phyloP scores from a whole-genome alignment of 2,888 invertebrate genomes.

The Clepsis dumicolana region DNA sequence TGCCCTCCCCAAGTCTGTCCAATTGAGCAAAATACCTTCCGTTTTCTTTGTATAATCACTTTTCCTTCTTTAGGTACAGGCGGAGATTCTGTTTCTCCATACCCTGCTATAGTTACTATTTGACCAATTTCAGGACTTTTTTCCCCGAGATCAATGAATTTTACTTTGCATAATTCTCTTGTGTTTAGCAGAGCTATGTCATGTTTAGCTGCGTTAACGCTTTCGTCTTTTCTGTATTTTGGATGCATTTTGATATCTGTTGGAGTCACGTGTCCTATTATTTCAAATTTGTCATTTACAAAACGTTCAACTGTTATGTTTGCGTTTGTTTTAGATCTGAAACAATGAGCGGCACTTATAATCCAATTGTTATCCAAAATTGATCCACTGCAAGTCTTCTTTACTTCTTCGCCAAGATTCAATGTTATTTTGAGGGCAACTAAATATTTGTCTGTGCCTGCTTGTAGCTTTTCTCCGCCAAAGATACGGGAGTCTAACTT shows the following conservation, averaged over 20 bases:
- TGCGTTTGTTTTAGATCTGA: constrained; percentile 12
- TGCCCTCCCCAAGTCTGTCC: constrained; percentile 29
- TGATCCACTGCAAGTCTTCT: constrained; percentile 27
- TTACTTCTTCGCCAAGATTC: not conserved
- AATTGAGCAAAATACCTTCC: constrained; percentile 10
- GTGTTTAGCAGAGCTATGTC: constrained; percentile 29
- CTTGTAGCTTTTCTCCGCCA: constrained; percentile 15
- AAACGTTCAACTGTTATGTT: constrained; percentile 10
- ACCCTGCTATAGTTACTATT: constrained; percentile 20
- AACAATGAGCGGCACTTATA: constrained; percentile 40
- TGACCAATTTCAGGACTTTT: constrained; percentile 8
- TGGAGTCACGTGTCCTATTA: not conserved
- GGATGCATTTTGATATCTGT: constrained; percentile 24
- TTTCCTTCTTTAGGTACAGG: constrained; percentile 13
- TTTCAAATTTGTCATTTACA: not conserved
- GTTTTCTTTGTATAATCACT: constrained; percentile 24
- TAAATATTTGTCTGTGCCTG: not conserved
- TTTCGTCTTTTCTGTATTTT: constrained; percentile 20
- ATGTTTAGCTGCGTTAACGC: constrained; percentile 13
- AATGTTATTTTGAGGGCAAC: constrained; percentile 16
- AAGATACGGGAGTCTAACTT: constrained; percentile 7
- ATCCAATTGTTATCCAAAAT: constrained; percentile 25
- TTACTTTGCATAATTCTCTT: not conserved
- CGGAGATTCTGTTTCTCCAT: constrained; percentile 9
- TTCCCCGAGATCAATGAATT: constrained; percentile 9